A percentile compares a stretch with the other conserved stretches of the same genome.
Evolutionary conservation across 2,113 vertebrate genomes (phyloP).

Genomic region (Progne subis): DNA sequence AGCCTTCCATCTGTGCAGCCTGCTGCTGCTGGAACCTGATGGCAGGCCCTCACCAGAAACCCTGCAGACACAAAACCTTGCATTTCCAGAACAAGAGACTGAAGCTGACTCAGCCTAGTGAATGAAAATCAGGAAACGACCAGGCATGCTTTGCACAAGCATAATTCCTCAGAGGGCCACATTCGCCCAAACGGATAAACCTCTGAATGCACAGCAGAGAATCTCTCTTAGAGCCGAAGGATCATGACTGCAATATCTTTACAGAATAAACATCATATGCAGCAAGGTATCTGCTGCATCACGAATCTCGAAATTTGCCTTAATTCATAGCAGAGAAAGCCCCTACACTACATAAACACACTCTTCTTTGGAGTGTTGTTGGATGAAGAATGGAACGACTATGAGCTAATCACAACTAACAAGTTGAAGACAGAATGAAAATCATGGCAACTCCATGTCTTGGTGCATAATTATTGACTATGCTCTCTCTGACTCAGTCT

Average conservation of each 20-base stretch:
- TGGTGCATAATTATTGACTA: neutral
- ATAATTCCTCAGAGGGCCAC: neutral
- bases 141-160: neutral
- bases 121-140: neutral
- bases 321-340: neutral
- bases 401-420: neutral
- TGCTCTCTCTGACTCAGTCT: neutral
- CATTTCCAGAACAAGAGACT: neutral
- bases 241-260: neutral
- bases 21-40: neutral
- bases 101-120: neutral
- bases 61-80: neutral
- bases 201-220: neutral
- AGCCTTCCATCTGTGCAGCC: neutral
- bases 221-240: neutral
- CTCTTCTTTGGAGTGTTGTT: neutral
- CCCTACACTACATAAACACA: neutral
- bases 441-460: neutral
- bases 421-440: neutral
- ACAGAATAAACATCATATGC: neutral
- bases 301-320: neutral
- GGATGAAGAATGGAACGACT: neutral
- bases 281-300: neutral
- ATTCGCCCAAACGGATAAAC: rapidly evolving
- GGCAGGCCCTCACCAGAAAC: neutral